Base-by-base conservation (phyloP, 2,888 invertebrate genomes). In the Cylindroiulus punctatus region DNA sequence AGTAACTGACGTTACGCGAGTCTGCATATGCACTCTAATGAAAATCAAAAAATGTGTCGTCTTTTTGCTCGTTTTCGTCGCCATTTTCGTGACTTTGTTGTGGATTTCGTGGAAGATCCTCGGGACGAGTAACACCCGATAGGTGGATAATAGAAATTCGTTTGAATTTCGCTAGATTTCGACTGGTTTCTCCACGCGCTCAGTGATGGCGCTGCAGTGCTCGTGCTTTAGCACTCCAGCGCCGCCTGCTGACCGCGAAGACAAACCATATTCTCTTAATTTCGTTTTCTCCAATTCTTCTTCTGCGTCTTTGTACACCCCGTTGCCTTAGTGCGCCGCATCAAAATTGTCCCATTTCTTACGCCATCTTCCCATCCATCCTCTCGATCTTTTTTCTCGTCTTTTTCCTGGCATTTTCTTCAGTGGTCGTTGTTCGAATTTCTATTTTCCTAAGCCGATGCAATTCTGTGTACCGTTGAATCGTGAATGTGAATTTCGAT, bases 401-500 rank as follows among this genome's bases (percentile, higher is more conserved):
- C 5, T 44, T 44, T 65, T 22, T 22, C 22, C 5, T 3, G n/a
- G 8, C 19, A n/a, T 52, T 22, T 22, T 65, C 47, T 65, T 65
- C 57, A 5, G 1, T 7, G 2, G 57, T 22, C 57, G 10, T 65
- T 22, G 22, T 22, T 65, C 22, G 12, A 22, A 22, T 22, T 65
- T 65, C 57, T 65, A 65, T 65, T 65, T 65, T 65, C 57, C 57
- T 65, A 65, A 65, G 57, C 57, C 57, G 57, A 65, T 65, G 57
- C 57, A 65, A 65, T 65, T 65, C 19, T 65, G 5, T 22, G 57
- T 65, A 22, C 57, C 57, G 1, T 3, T 12, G 4, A 12, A 65
- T 65, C 57, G 22, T 65, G 22, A 65, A 65, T 65, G 57, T 65
- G 57, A 65, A 65, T 22, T 22, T 65, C n/a, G 57, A 65, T 22